These are phyloP conservation scores for Stigmatopora argus DNA, from an alignment of 2,113 vertebrate species.

Conservation along the genomic window DNA sequence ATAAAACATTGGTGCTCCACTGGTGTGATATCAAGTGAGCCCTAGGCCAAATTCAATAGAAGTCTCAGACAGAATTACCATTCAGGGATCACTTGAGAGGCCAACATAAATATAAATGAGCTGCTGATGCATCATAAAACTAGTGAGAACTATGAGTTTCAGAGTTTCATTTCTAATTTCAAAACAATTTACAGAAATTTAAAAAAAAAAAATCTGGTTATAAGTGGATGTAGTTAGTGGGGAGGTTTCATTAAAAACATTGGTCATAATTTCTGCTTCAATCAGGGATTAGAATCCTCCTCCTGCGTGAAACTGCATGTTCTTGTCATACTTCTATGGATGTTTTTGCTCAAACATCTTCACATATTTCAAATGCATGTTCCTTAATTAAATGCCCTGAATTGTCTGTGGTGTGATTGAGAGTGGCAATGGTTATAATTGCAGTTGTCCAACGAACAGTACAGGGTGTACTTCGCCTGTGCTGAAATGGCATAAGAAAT, in stretches of 20 bases:
- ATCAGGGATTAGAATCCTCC: no score
- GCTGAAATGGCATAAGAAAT: no score
- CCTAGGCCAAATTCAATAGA: slow-evolving; percentile 52
- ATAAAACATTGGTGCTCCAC: slow-evolving; percentile 47
- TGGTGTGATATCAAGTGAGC: slow-evolving; percentile 46
- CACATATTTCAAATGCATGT: no score
- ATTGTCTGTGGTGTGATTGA: no score
- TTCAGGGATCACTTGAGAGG: slow-evolving; percentile 46
- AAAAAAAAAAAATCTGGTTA: neutral
- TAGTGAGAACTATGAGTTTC: slow-evolving; percentile 1
- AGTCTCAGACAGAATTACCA: slow-evolving; percentile 51
- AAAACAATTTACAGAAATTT: neutral
- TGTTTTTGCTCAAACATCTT: no score
- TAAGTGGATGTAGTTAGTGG: neutral
- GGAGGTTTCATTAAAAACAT: neutral
- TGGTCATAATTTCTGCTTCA: neutral
- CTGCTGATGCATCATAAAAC: slow-evolving; percentile 3
- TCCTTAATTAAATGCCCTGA: no score
- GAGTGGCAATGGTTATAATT: no score
- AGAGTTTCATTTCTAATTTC: neutral
- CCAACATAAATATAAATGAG: slow-evolving; percentile 40
- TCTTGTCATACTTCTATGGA: no score
- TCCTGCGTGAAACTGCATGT: no score
- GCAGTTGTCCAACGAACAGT: no score
- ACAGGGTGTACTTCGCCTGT: no score